A percentile compares a stretch with the other conserved stretches of the same genome.
Evolutionary conservation across 2,113 vertebrate genomes (phyloP).

Genomic region (Neodontobutis hainanensis): DNA sequence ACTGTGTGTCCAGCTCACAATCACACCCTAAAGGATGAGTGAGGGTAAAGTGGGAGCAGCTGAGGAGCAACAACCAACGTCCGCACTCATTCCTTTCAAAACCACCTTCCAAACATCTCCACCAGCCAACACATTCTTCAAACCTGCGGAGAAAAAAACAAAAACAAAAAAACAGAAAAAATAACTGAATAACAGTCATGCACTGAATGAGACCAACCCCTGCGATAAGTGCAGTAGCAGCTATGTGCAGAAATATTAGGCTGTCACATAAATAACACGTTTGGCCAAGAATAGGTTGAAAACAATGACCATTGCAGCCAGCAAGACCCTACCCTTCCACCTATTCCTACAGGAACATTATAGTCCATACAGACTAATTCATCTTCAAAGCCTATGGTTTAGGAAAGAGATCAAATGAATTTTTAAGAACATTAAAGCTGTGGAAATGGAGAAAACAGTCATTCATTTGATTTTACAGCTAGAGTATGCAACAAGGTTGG

Average conservation of each 20-base stretch:
- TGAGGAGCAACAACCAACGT: constrained; percentile 59
- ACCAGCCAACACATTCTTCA: constrained; percentile 61
- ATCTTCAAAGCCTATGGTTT: neutral
- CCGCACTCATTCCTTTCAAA: constrained; percentile 74
- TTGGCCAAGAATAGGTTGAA: constrained; percentile 59
- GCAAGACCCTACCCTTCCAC: constrained; percentile 71
- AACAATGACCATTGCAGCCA: constrained; percentile 64
- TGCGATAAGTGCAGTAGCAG: neutral
- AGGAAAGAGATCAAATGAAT: neutral
- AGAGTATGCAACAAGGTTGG: no score
- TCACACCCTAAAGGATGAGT: constrained; percentile 40
- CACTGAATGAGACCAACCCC: constrained; percentile 12
- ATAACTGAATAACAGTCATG: constrained; percentile 38
- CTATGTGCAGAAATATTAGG: neutral
- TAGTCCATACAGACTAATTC: constrained; percentile 6
- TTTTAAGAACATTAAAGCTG: neutral
- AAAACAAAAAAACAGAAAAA: constrained; percentile 41
- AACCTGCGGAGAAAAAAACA: constrained; percentile 66
- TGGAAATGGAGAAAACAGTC: no score
- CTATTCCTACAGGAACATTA: constrained; percentile 59
- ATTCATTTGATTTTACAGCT: no score
- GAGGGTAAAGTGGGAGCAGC: constrained; percentile 55
- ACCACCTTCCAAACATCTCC: constrained; percentile 68
- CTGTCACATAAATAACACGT: constrained; percentile 38
- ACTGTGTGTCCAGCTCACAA: constrained; percentile 31